Conservation (phyloP, 1,140 invertebrate species). For the Apis dorsata region DNA sequence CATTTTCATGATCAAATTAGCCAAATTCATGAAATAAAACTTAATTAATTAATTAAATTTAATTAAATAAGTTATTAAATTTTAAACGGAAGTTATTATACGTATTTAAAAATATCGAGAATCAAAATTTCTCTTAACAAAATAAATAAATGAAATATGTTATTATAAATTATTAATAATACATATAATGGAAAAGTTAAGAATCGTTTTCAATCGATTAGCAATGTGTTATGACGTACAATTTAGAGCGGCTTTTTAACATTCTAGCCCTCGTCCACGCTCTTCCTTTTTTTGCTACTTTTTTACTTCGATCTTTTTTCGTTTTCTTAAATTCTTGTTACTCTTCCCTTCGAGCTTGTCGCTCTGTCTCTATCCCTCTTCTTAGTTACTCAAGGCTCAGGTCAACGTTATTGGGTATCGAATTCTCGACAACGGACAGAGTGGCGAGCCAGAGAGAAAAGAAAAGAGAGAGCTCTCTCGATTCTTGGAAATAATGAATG, state of each 20-base stretch:
- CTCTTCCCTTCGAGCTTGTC: constrained; percentile 23
- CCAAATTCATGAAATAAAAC: no score
- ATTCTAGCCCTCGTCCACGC: constrained; percentile 50
- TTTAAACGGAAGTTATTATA: no score
- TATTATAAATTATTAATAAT: not conserved
- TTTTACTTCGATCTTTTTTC: constrained; percentile 1
- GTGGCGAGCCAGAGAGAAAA: not conserved
- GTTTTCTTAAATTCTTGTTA: constrained; percentile 49
- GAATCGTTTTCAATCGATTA: not conserved
- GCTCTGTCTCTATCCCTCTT: not conserved
- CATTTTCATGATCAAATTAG: no score
- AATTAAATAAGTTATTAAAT: no score
- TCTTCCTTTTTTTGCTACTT: constrained; percentile 28
- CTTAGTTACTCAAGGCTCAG: constrained; percentile 13
- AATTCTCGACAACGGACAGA: constrained; percentile 56
- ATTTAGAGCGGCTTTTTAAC: constrained; percentile 63
- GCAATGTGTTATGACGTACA: constrained; percentile 38
- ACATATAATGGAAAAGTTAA: not conserved
- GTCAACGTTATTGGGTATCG: constrained; percentile 62
- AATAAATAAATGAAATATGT: not conserved
- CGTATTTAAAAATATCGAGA: no score
- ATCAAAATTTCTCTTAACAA: no score
- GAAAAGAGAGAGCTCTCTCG: constrained; percentile 40
- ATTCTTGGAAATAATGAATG: constrained; percentile 74
- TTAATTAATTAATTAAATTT: no score